These are phyloP conservation scores for Leuctra nigra DNA, from an alignment of 2,888 invertebrate genomes.

Conservation along the genomic window DNA sequence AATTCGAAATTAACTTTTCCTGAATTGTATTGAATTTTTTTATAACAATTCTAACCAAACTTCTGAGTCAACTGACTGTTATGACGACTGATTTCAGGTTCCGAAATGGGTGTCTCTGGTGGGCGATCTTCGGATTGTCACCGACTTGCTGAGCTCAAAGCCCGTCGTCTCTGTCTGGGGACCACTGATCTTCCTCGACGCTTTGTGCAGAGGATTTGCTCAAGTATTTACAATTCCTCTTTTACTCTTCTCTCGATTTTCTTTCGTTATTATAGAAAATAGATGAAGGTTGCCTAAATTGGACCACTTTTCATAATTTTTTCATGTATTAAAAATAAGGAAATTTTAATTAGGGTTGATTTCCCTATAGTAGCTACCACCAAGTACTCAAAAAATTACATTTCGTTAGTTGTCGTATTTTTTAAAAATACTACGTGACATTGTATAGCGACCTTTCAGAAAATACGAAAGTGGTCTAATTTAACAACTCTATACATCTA, in stretches of 20 bases:
- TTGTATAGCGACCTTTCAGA: background rate
- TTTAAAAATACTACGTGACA: background rate
- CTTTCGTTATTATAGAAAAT: background rate
- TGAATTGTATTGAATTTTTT: too few species aligned
- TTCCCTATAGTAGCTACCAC: too few species aligned
- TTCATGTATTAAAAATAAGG: background rate
- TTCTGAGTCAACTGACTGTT: too few species aligned
- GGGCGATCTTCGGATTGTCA: slow-evolving; percentile 36
- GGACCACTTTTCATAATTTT: background rate
- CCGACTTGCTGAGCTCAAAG: slow-evolving; percentile 34
- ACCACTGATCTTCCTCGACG: slow-evolving; percentile 36
- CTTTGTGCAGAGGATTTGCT: slow-evolving; percentile 39
- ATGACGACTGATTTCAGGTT: too few species aligned
- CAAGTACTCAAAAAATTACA: too few species aligned
- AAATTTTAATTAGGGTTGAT: background rate
- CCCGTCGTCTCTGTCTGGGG: slow-evolving; percentile 33
- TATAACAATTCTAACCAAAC: too few species aligned
- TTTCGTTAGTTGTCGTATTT: background rate
- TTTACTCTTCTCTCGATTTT: background rate
- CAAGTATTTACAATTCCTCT: slow-evolving; percentile 33
- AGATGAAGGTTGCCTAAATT: background rate
- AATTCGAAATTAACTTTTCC: too few species aligned
- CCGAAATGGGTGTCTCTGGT: slow-evolving; percentile 34
- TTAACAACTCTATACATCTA: too few species aligned
- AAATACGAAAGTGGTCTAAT: too few species aligned